Percentiles rank a stretch among this genome's conserved stretches.
Conservation (phyloP, 2,797 vertebrate species). For the Centropyge bicolor region DNA sequence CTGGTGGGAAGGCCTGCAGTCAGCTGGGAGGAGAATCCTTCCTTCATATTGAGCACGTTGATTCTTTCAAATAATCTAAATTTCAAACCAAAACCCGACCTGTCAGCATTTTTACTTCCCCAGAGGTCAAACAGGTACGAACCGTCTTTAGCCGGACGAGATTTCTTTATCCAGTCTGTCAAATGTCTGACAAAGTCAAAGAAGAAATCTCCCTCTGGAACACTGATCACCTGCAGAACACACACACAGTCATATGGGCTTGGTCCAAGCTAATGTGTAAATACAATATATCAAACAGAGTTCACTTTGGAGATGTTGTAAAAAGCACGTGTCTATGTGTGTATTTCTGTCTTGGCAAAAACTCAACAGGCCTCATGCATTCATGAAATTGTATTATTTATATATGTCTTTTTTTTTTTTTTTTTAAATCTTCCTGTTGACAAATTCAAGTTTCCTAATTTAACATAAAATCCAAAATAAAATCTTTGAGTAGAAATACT, state of each 20-base stretch:
- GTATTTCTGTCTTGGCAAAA: no score
- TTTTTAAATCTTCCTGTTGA: not conserved
- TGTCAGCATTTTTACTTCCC: not conserved
- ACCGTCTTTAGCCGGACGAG: constrained; percentile 96
- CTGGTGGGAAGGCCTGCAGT: not conserved
- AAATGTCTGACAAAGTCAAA: constrained; percentile 98
- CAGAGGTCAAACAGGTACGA: constrained; percentile 34
- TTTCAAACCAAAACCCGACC: not conserved
- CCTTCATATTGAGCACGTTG: not conserved
- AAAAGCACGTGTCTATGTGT: no score
- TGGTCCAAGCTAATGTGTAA: not conserved
- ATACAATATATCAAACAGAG: no score
- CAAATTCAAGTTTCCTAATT: not conserved
- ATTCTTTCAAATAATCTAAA: not conserved
- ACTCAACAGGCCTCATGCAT: not conserved
- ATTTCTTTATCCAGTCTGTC: constrained; percentile 99
- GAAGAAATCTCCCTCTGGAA: constrained; percentile 98
- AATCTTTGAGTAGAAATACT: no score
- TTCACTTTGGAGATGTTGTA: no score
- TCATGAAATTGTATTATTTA: not conserved
- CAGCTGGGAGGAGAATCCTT: not conserved
- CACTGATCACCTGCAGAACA: constrained; percentile 93
- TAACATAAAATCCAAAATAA: not conserved
- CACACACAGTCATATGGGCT: not conserved
- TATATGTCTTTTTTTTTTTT: no score